Evolutionary conservation across 2,113 vertebrate species (phyloP), one percentile per base, ranked within the genome.

Genomic region (Heloderma charlesbogerti): DNA sequence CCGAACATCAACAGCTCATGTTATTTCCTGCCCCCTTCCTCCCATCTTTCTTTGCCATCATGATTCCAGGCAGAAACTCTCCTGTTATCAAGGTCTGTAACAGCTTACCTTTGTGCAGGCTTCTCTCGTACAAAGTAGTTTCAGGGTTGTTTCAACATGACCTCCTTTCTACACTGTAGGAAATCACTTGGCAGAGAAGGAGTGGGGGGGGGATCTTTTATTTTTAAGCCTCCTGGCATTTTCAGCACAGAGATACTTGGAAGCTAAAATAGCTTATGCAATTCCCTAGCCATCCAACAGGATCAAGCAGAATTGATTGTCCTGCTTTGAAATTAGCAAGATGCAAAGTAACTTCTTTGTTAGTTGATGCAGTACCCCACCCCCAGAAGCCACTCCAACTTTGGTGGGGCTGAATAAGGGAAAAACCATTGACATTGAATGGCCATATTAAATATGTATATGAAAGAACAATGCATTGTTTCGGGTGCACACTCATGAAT

Each of bases 301-400:
- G 96, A 97, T 96, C 94, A 97, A 93, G 66, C 72, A 91, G 93
- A 94, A 97, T 92, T 95, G 95, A 97, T 96, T 94, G 94, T 91
- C 7, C 51, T 83, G 94, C 94, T 96, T 95, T 96, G 96, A 97
- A 97, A 96, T 94, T 91, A 95, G 92, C 87, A 88, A 72, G 83
- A 82, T 94, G 95, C 94, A 95, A 43, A 94, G 91, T 91, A 40
- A 45, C 91, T 91, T 93, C 72, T n/a, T 78, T 85, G 37, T 13
- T 74, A 90, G 88, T 69, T 88, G 92, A 72, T 81, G 4, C 3
- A 69, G 77, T 75, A 13, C 15, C 4, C 16, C 10, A 51, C 20
- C 34, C 27, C n/a, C 25, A 43, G 6, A 15, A 84, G 6, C n/a
- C n/a, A n/a, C n/a, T n/a, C n/a, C n/a, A n/a, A n/a, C n/a, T n/a